Evolutionary conservation across 2,888 invertebrate species (phyloP), one percentile per base, ranked within the genome.

Genomic region (Aplocera efformata): DNA sequence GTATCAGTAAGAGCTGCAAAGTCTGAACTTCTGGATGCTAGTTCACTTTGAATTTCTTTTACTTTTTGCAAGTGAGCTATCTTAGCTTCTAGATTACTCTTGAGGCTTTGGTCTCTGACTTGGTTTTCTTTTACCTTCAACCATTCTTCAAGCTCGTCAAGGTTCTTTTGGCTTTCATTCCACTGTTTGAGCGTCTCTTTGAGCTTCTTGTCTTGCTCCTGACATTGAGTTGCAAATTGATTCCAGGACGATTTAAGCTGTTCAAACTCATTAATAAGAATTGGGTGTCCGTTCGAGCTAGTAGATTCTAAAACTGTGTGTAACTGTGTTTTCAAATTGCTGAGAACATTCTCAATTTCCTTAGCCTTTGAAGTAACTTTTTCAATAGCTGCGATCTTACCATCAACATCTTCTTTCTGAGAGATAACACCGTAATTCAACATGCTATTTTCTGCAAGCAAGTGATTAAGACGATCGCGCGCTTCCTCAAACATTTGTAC

Each of bases 61-160:
- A 98, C 86, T 72, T 95, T 95, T 37, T 93, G 91, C 35, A 96
- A 82, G 75, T 97, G 95, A 6, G 90, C 89, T 49, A 91, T 89
- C 78, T 98, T 98, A 1, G 95, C 91, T 55, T 95, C 95, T 21
- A 95, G 91, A 2, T 94, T 95, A 63, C 93, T 96, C 74, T 95
- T 96, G 1, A 97, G 89, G 53, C 95, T 95, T 76, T 96, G 96
- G 70, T 97, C 96, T 75, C 97, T 95, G 0, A 97, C 91, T 67
- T 94, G 92, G 32, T 91, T 90, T 79, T 98, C 98, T 67, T 94
- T 94, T 33, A 92, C 90, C 68, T 95, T 96, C 32, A 96, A 89
- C 98, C 98, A 98, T 31, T 91, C 90, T 62, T 94, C 94, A 1
- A 98, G 84, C 41, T 91, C 91, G 51, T 96, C 94, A 21, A 96